Percentiles rank a stretch among this genome's conserved stretches.
These are phyloP conservation scores for Tinea semifulvella DNA, from an alignment of 2,888 invertebrate species.

Conservation along the genomic window DNA sequence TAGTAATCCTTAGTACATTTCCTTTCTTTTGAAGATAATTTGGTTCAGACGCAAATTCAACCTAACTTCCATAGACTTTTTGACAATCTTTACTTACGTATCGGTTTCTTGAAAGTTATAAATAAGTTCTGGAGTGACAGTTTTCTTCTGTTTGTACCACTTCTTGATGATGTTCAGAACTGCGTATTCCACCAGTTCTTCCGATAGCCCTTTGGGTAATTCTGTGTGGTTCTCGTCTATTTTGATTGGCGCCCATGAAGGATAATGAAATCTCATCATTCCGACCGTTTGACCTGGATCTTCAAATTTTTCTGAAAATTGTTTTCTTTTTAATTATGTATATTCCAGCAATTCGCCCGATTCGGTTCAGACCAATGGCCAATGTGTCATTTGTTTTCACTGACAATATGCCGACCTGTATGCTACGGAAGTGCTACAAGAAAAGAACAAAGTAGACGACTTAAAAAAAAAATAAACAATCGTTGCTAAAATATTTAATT, in stretches of 20 bases:
- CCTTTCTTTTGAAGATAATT: no score
- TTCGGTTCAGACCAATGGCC: no score
- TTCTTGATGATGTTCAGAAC: conserved; percentile 25
- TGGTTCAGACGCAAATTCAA: no score
- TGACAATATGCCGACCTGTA: not conserved
- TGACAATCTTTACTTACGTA: not conserved
- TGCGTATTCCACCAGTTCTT: conserved; percentile 28
- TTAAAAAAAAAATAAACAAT: not conserved
- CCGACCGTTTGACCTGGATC: conserved; percentile 34
- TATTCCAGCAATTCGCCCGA: no score
- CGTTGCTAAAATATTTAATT: no score
- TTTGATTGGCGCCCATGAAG: conserved; percentile 30
- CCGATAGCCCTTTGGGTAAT: conserved; percentile 22
- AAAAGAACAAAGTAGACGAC: not conserved
- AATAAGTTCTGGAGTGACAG: conserved; percentile 27
- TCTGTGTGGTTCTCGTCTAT: not conserved
- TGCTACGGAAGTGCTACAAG: not conserved
- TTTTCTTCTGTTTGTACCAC: conserved; percentile 32
- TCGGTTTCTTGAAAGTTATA: not conserved
- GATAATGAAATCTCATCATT: conserved; percentile 28
- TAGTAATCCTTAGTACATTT: no score
- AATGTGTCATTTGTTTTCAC: no score
- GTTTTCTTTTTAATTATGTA: no score
- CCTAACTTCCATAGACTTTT: no score
- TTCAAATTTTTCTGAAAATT: conserved; percentile 34